Conservation (phyloP, 2,113 vertebrate species). For the Daboia siamensis region DNA sequence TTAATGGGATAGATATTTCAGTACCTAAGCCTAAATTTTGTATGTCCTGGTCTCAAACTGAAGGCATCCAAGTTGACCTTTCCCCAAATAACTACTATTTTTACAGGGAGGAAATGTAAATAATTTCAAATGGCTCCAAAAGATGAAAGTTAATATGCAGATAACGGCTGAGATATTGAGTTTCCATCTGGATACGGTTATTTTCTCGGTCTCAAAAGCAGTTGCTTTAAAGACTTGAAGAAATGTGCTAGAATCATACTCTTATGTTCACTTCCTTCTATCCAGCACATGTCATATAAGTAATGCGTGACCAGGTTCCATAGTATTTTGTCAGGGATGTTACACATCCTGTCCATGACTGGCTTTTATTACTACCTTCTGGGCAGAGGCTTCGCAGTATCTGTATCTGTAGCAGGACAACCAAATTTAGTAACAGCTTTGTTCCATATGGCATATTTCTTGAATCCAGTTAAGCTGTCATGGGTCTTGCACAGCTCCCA, state of each 20-base stretch:
- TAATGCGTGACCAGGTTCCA: too few species aligned
- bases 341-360: neutral
- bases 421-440: neutral
- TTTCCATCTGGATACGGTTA: neutral
- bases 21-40: neutral
- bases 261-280: neutral
- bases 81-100: neutral
- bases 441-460: neutral
- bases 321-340: too few species aligned
- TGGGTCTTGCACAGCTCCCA: neutral
- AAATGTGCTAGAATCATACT: neutral
- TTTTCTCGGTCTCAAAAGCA: neutral
- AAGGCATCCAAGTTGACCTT: neutral
- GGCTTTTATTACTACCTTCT: neutral
- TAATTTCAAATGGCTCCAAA: neutral
- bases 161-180: neutral
- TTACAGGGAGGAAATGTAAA: neutral
- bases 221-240: neutral
- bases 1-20: neutral
- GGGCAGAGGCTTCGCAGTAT: too few species aligned
- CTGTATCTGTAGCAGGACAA: neutral
- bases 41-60: neutral
- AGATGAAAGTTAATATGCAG: neutral
- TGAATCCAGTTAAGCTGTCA: neutral
- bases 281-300: too few species aligned